A percentile compares a stretch with the other conserved stretches of the same genome.
phyloP scores from a whole-genome alignment of 1,140 invertebrate genomes.

The Ephestia elutella region DNA sequence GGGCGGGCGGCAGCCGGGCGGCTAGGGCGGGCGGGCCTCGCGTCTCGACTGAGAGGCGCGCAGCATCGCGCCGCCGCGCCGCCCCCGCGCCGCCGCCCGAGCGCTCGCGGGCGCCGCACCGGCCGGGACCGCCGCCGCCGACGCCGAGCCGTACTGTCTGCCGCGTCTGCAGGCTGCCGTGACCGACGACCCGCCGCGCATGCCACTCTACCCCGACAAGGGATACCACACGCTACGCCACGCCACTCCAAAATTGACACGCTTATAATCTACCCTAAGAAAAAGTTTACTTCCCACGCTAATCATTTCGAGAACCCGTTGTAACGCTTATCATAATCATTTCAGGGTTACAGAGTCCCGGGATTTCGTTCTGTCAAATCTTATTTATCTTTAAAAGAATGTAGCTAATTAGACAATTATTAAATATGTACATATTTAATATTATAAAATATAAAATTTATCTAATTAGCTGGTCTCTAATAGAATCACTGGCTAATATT shows the following conservation, averaged over 20 bases:
- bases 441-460: no score
- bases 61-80: slow-evolving; percentile 67
- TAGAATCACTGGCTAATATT: no score
- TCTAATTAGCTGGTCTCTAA: no score
- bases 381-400: no score
- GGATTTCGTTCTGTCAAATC: neutral
- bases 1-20: slow-evolving; percentile 56
- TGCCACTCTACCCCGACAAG: slow-evolving; percentile 27
- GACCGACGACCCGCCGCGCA: slow-evolving; percentile 32
- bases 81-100: slow-evolving; percentile 41
- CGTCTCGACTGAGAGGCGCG: slow-evolving; percentile 73
- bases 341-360: neutral
- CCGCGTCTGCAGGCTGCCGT: slow-evolving; percentile 44
- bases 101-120: slow-evolving; percentile 14
- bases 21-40: slow-evolving; percentile 66
- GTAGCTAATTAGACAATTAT: no score
- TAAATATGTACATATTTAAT: no score
- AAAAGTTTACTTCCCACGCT: slow-evolving; percentile 13
- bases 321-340: neutral
- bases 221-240: slow-evolving; percentile 21
- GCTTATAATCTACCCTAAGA: slow-evolving; percentile 14
- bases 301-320: neutral
- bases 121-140: slow-evolving; percentile 32
- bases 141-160: slow-evolving; percentile 57
- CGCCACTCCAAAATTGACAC: slow-evolving; percentile 17